These are phyloP conservation scores for Gallinago media DNA, from an alignment of 2,113 vertebrate genomes.

Conservation along the genomic window DNA sequence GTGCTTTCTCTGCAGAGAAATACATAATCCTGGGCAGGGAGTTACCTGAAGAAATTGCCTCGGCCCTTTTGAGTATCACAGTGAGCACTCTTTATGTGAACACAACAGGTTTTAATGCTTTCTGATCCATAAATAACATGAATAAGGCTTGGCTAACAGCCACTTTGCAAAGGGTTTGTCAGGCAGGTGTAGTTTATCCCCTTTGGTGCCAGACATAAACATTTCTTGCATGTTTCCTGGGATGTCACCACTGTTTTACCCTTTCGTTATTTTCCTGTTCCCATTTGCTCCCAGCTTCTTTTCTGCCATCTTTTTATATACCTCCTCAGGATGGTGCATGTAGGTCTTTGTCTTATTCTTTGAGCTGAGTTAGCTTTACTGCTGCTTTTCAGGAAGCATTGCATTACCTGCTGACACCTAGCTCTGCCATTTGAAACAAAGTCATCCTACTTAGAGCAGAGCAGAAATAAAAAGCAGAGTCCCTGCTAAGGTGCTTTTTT, in stretches of 20 bases:
- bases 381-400: not conserved
- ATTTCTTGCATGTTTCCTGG: not conserved
- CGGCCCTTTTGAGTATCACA: not conserved
- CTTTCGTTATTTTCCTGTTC: not conserved
- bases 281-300: not conserved
- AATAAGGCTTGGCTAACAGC: not conserved
- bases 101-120: not conserved
- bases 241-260: not conserved
- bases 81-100: not conserved
- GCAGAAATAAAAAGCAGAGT: not conserved
- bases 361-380: not conserved
- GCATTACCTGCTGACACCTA: not conserved
- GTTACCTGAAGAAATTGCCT: not conserved
- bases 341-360: not conserved
- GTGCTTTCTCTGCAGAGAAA: not conserved
- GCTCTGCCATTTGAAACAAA: not conserved
- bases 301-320: not conserved
- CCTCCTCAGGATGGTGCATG: not conserved
- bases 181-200: not conserved
- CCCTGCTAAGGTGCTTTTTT: not conserved
- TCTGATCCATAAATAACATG: not conserved
- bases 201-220: not conserved
- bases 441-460: not conserved
- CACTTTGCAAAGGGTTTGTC: not conserved
- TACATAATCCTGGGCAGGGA: fast-evolving